Evolutionary conservation across 1,140 invertebrate species (phyloP), one percentile per base, ranked within the genome.

Genomic region (Pemphigus obesinymphae): DNA sequence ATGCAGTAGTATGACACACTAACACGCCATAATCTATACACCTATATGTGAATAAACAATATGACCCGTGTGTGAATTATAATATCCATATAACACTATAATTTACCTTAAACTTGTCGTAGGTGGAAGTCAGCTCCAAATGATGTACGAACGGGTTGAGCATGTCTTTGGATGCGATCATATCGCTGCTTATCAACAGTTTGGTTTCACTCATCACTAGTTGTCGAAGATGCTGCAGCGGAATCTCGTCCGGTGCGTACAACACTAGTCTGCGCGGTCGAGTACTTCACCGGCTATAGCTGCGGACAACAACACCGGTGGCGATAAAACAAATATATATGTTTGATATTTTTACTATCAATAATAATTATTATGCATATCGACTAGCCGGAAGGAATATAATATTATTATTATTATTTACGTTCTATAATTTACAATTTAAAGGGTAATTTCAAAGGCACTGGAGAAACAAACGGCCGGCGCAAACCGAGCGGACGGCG

Each of bases 81-180:
- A n/a, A n/a, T n/a, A n/a, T n/a, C n/a, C n/a, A n/a, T n/a, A n/a
- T n/a, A n/a, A n/a, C n/a, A n/a, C n/a, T n/a, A n/a, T 8, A 2
- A 3, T 43, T 89, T 88, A 95, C 93, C 91, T 94, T 94, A 87
- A 95, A 91, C 88, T 95, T 94, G 86, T 95, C 93, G 85, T 93
- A 93, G 83, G 92, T 92, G 84, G 92, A 93, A 86, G 93, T 92
- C 85, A 95, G 89, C 88, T 95, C 92, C 86, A 95, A 88, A 85
- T 92, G 92, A 86, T 95, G 93, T 50, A 95, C 93, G 87, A 95
- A 95, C 48, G 94, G 94, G 88, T 95, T 95, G 85, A 94, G 85
- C 82, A 92, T 86, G 85, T 91, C 88, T 76, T 84, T 82, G 8
- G 82, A 73, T 8, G 78, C 80, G 17, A 76, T 72, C 78, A 82